Evolutionary conservation across 2,797 vertebrate species (phyloP).

Genomic region (Australoheros facetus): DNA sequence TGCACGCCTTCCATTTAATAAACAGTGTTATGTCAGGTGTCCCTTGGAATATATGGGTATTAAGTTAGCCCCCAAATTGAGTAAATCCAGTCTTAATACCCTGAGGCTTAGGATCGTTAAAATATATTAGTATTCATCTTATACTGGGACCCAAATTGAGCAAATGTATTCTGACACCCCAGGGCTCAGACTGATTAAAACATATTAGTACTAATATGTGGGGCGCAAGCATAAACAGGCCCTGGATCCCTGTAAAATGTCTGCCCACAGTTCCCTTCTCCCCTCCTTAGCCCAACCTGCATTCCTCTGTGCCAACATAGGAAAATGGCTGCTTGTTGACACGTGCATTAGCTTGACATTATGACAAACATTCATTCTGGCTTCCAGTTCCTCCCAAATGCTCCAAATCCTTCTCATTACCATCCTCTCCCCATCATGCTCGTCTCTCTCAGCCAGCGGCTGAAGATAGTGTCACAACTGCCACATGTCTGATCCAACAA

Average conservation of each 20-base stretch:
- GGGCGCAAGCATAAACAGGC: constrained; percentile 56
- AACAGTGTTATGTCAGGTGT: constrained; percentile 1
- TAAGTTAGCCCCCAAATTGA: constrained; percentile 39
- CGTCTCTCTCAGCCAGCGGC: constrained; percentile 9
- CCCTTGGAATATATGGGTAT: constrained; percentile 34
- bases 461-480: constrained; percentile 35
- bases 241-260: constrained; percentile 27
- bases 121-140: constrained; percentile 57
- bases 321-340: constrained; percentile 40
- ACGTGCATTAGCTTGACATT: constrained; percentile 45
- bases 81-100: constrained; percentile 31
- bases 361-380: constrained; percentile 48
- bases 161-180: constrained; percentile 53
- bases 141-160: constrained; percentile 45
- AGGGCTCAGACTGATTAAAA: constrained; percentile 71
- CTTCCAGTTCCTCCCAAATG: constrained; percentile 21
- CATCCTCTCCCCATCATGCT: background rate
- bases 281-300: background rate
- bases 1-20: background rate
- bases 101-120: constrained; percentile 46
- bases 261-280: constrained; percentile 2
- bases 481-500: constrained; percentile 25
- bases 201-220: constrained; percentile 64
- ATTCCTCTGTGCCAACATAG: background rate
- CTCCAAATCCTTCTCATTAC: constrained; percentile 48